Percentiles rank a stretch among this genome's conserved stretches.
Evolutionary conservation across 1,140 invertebrate genomes (phyloP).

Genomic region (Bacillus rossius): DNA sequence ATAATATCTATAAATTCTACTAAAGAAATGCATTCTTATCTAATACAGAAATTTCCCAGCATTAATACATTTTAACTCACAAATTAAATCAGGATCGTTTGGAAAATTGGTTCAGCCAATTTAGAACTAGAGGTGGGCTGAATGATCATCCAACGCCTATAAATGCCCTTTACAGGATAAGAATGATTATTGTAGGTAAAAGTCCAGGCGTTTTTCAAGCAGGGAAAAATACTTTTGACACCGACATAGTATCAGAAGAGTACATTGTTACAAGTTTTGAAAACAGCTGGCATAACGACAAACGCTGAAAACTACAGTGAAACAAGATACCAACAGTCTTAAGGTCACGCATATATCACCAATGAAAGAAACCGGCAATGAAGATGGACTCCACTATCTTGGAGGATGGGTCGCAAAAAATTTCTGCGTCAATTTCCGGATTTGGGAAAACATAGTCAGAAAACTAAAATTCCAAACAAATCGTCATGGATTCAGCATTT

Average conservation of each 20-base stretch:
- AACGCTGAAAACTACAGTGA: neutral
- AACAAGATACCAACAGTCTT: neutral
- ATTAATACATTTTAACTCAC: slow-evolving; percentile 11
- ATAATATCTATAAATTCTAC: slow-evolving; percentile 11
- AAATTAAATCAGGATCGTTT: slow-evolving; percentile 22
- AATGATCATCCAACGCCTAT: slow-evolving; percentile 19
- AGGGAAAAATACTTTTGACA: slow-evolving; percentile 3
- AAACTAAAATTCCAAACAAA: too few species aligned
- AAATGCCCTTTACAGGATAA: slow-evolving; percentile 7
- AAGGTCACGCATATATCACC: too few species aligned
- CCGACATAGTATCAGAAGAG: too few species aligned
- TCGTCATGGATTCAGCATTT: too few species aligned
- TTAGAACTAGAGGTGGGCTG: slow-evolving; percentile 11
- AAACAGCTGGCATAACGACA: slow-evolving; percentile 1
- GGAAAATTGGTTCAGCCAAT: slow-evolving; percentile 19
- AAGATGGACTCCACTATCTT: slow-evolving; percentile 1
- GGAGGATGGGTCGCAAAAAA: slow-evolving; percentile 10
- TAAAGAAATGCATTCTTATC: too few species aligned
- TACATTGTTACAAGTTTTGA: slow-evolving; percentile 10
- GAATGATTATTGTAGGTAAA: slow-evolving; percentile 20
- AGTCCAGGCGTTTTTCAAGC: slow-evolving; percentile 13
- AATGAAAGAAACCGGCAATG: neutral
- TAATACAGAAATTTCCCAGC: too few species aligned
- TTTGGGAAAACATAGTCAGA: too few species aligned
- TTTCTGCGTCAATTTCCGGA: neutral